A percentile compares a stretch with the other conserved stretches of the same genome.
Evolutionary conservation across 2,113 vertebrate species (phyloP).

Genomic region (Pycnonotus jocosus): DNA sequence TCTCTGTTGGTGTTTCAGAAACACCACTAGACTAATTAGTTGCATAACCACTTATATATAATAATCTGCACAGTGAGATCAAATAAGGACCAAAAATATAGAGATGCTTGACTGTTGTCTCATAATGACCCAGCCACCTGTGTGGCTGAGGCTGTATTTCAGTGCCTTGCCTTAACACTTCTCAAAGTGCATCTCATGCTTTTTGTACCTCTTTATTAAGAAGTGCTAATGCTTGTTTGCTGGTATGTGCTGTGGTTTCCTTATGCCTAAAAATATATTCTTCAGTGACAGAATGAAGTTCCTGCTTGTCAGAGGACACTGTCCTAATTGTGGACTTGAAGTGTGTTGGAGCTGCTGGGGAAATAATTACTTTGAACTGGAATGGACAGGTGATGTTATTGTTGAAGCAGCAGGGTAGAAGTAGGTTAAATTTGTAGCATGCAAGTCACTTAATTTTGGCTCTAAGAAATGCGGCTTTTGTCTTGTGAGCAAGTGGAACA

Average conservation of each 20-base stretch:
- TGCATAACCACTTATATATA: background rate
- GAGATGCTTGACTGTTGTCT: background rate
- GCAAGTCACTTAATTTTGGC: background rate
- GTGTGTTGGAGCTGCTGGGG: background rate
- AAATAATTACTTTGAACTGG: background rate
- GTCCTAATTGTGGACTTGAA: background rate
- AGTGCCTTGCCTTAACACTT: background rate
- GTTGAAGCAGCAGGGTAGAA: background rate
- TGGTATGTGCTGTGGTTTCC: background rate
- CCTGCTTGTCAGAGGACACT: background rate
- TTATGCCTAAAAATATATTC: background rate
- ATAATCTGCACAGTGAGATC: background rate
- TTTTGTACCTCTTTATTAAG: background rate
- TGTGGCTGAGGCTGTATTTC: background rate
- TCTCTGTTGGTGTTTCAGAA: slow-evolving; percentile 15
- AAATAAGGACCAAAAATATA: background rate
- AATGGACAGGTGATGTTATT: background rate
- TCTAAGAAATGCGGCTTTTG: background rate
- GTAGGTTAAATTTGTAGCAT: background rate
- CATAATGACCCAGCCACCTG: background rate
- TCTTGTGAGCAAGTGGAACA: background rate
- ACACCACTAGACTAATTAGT: background rate
- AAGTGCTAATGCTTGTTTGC: background rate
- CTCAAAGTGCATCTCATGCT: background rate
- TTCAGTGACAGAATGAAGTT: background rate